Conservation (phyloP, 2,797 vertebrate species). For the Dallia pectoralis region DNA sequence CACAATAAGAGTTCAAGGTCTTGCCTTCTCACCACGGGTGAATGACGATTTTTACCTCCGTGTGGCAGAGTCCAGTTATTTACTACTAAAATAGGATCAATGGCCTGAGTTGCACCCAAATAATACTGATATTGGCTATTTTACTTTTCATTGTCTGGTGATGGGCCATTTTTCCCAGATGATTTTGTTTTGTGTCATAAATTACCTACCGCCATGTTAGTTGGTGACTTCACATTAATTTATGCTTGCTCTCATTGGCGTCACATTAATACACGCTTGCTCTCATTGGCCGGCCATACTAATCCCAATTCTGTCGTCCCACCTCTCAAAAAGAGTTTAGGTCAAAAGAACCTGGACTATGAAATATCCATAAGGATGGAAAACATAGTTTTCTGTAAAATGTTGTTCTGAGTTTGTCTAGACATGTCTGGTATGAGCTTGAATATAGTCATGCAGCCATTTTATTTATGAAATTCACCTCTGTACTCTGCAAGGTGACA, state of each 20-base stretch:
- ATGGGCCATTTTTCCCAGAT: constrained; percentile 3
- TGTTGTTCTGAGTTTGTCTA: not conserved
- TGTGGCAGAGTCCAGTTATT: not conserved
- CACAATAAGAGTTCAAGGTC: constrained; percentile 23
- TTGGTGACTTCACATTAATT: not conserved
- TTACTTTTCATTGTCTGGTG: not conserved
- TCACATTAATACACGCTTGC: not conserved
- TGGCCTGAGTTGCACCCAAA: not conserved
- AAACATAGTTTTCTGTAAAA: constrained; percentile 1
- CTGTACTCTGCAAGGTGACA: constrained; percentile 10
- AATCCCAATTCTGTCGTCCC: not conserved
- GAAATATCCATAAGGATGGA: not conserved
- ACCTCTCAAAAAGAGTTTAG: too few relatives aligned
- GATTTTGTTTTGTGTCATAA: not conserved
- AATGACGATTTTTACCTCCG: constrained; percentile 12
- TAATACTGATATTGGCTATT: constrained; percentile 7
- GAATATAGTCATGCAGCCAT: not conserved
- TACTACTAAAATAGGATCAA: not conserved
- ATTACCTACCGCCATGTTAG: not conserved
- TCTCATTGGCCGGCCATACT: not conserved
- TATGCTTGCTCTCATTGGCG: not conserved
- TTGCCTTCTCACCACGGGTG: constrained; percentile 6
- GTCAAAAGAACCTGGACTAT: not conserved
- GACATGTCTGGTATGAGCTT: not conserved
- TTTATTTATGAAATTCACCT: constrained; percentile 16